Percentiles rank a stretch among this genome's conserved stretches.
Evolutionary conservation across 1,140 invertebrate genomes (phyloP).

Genomic region (Lordiphosa clarofinis): DNA sequence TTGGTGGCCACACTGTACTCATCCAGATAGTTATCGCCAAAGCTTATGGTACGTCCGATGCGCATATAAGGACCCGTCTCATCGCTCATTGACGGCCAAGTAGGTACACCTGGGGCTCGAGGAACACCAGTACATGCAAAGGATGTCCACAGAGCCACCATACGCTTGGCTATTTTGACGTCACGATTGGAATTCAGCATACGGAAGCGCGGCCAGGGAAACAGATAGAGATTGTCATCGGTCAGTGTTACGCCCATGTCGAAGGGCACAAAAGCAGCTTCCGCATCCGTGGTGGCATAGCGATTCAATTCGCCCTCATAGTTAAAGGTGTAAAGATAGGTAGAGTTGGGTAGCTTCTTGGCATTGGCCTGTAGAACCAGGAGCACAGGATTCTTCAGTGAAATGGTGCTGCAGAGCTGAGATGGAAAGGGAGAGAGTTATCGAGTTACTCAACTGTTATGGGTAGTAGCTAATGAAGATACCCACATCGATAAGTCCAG

Average conservation of each 20-base stretch:
- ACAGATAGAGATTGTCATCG: slow-evolving; percentile 79
- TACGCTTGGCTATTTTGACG: slow-evolving; percentile 64
- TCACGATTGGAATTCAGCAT: slow-evolving; percentile 60
- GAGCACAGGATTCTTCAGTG: slow-evolving; percentile 73
- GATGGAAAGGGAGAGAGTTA: background rate
- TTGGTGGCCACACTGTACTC: slow-evolving; percentile 64
- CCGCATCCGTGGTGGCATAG: slow-evolving; percentile 44
- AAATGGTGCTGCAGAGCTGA: slow-evolving; percentile 70
- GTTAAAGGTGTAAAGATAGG: slow-evolving; percentile 71
- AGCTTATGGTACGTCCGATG: slow-evolving; percentile 55
- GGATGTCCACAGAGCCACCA: slow-evolving; percentile 72
- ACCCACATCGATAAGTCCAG: slow-evolving; percentile 73
- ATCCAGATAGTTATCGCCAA: slow-evolving; percentile 68
- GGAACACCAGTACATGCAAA: slow-evolving; percentile 67
- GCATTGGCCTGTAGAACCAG: slow-evolving; percentile 73
- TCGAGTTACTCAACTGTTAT: background rate
- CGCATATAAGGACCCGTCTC: slow-evolving; percentile 72
- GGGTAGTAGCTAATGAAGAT: background rate
- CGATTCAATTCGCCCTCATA: slow-evolving; percentile 72
- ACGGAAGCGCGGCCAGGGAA: slow-evolving; percentile 70
- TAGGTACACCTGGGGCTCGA: slow-evolving; percentile 38
- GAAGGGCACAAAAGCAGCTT: slow-evolving; percentile 60
- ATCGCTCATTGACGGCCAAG: slow-evolving; percentile 64
- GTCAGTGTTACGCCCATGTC: slow-evolving; percentile 73
- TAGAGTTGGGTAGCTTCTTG: slow-evolving; percentile 68